Evolutionary conservation across 2,888 invertebrate species (phyloP), one percentile per base, ranked within the genome.

Genomic region (Drosophila anomelani): DNA sequence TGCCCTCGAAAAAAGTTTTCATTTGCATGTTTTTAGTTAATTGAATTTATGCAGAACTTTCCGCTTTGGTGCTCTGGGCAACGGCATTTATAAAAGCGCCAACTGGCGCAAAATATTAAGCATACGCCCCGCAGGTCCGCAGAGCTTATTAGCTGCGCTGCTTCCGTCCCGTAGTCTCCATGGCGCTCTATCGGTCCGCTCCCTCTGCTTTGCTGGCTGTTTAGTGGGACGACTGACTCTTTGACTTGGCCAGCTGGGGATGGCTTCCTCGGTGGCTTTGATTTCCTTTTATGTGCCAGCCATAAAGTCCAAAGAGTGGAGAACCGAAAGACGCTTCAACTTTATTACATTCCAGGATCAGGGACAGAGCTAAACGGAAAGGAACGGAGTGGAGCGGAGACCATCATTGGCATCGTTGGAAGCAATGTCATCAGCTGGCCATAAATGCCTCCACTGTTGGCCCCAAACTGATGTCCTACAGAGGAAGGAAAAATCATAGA

Each of bases 1-100:
- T 76, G 76, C 76, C 77, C 63, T 67, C 75, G 20, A 57, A 57
- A 72, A 78, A 84, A 83, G 75, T 84, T 85, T 85, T 80, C 86
- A 85, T 86, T 86, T 86, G 84, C 84, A 84, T 85, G 84, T 85
- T 85, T 86, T 80, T 78, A 86, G 84, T 86, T 85, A 85, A 86
- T 85, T 85, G 84, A 85, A 85, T 85, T 73, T 84, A 85, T 85
- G 84, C 84, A 84, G 66, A 85, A 85, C 69, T 84, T 86, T 84
- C 68, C 73, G 84, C 76, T 73, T 82, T 76, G 76, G 64, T 63
- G 76, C 81, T 75, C 56, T 61, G 76, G 86, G 80, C 72, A 43
- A 38, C 38, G 54, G 71, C 76, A 81, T 85, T 79, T 83, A 84
- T 76, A 76, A 78, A 80, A 81, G 76, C 77, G 68, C 71, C 77